Base-by-base conservation (phyloP, 2,888 invertebrate genomes). In the Dryococelus australis region DNA sequence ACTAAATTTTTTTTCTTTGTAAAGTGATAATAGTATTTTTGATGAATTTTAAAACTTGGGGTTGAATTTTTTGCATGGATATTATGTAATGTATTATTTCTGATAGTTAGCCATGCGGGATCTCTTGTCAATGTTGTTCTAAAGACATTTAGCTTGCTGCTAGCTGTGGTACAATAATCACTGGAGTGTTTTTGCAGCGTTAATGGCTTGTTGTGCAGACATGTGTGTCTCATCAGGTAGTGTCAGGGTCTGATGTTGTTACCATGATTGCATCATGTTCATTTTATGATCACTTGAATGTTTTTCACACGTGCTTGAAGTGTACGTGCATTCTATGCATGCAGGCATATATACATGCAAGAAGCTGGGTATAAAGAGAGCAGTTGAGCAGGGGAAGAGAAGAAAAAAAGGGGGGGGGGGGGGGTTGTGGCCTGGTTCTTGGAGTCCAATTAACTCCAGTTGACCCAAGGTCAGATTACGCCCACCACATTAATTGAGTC, bases 391-490 rank as follows among this genome's bases (percentile, higher is more conserved):
- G 65, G n/a, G n/a, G 65, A 5, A 51, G 20, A n/a, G 65, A 24
- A 65, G 47, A 47, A 6, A 47, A 12, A 12, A 47, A 47, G 12
- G 47, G 47, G 47, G 6, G 47, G 16, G 8, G 24, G 65, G 20
- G n/a, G 65, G 65, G 65, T 65, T 8, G 24, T 6, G 20, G 65
- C 65, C 65, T n/a, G n/a, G 65, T 65, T 65, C 65, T 65, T n/a
- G 65, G 65, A 10, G 35, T 12, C 35, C 43, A 83, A 83, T 83
- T 83, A 35, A 83, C 83, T 43, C 83, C 24, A 83, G 35, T 83
- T 83, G 43, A 83, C 83, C 83, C 43, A 43, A 83, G 83, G 43
- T 83, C 83, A 83, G 83, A 83, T 83, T 83, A 83, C 83, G 83
- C 83, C 83, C 83, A 83, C 83, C 43, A 83, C 83, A 24, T 10